Conservation (phyloP, 2,888 invertebrate species). For the Calliscelio sp. region DNA sequence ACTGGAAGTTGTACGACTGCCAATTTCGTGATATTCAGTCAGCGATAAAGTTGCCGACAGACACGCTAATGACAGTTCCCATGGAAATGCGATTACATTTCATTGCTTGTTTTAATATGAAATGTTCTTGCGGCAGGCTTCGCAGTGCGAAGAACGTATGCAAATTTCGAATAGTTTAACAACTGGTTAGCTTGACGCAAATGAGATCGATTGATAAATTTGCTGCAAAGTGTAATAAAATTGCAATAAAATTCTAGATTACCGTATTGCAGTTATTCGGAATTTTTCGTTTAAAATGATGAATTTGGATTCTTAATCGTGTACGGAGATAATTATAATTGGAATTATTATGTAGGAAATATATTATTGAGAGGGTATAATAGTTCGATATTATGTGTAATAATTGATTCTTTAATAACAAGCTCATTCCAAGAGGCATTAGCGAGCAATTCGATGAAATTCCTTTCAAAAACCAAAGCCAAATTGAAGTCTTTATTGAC, state of each 20-base stretch:
- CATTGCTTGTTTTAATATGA: conserved; percentile 3
- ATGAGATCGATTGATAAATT: no score
- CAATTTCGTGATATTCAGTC: background rate
- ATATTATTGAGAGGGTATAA: no score
- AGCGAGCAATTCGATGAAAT: background rate
- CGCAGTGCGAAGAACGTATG: background rate
- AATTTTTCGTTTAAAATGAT: no score
- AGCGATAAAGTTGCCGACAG: conserved; percentile 13
- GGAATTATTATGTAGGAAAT: no score
- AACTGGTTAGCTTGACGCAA: no score
- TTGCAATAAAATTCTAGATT: no score
- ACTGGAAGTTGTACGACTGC: conserved; percentile 1
- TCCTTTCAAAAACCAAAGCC: conserved; percentile 17
- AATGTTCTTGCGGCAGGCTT: background rate
- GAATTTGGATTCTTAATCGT: no score
- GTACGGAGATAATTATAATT: no score
- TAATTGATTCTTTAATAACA: background rate
- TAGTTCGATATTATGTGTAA: no score
- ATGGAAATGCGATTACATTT: conserved; percentile 24
- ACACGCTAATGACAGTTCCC: conserved; percentile 16
- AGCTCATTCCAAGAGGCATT: background rate
- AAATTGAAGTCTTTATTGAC: conserved; percentile 17
- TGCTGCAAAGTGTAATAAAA: no score
- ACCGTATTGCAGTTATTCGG: no score
- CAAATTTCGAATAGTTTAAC: conserved; percentile 1